phyloP scores from a whole-genome alignment of 2,888 invertebrate genomes.

The Trisateles emortualis region DNA sequence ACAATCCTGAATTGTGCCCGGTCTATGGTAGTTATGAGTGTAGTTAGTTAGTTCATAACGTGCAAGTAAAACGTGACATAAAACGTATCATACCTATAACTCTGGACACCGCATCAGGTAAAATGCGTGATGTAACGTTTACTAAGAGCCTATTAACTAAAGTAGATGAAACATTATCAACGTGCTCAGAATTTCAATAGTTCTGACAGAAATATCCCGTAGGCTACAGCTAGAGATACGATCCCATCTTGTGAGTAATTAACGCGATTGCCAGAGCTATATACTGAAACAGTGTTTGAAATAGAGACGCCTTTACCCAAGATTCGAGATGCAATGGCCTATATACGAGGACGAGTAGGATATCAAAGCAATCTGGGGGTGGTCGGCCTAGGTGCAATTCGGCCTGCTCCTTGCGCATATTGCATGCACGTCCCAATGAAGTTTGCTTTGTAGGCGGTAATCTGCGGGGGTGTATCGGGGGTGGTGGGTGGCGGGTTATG shows the following conservation, averaged over 20 bases:
- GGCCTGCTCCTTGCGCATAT: constrained; percentile 84
- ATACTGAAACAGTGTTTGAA: constrained; percentile 58
- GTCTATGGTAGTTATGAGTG: too few species aligned
- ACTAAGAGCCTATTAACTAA: neutral
- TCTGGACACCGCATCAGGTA: too few species aligned
- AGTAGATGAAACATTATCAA: constrained; percentile 20
- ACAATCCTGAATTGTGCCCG: too few species aligned
- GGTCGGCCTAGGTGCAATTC: constrained; percentile 75
- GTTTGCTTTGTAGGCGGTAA: constrained; percentile 87
- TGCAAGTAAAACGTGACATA: too few species aligned
- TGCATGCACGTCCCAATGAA: constrained; percentile 87
- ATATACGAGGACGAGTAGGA: constrained; percentile 65
- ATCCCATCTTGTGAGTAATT: constrained; percentile 67
- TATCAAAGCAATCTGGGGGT: constrained; percentile 82
- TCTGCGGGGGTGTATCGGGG: constrained; percentile 83
- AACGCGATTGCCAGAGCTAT: constrained; percentile 67
- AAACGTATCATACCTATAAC: too few species aligned
- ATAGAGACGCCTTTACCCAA: constrained; percentile 66
- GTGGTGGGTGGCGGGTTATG: constrained; percentile 83
- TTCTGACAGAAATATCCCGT: constrained; percentile 27
- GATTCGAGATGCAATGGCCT: constrained; percentile 71
- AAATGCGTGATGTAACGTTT: too few species aligned
- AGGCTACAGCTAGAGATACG: constrained; percentile 40
- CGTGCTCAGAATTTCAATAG: constrained; percentile 21
- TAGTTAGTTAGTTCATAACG: too few species aligned